phyloP scores from a whole-genome alignment of 2,797 vertebrate genomes.

The Erethizon dorsatum region DNA sequence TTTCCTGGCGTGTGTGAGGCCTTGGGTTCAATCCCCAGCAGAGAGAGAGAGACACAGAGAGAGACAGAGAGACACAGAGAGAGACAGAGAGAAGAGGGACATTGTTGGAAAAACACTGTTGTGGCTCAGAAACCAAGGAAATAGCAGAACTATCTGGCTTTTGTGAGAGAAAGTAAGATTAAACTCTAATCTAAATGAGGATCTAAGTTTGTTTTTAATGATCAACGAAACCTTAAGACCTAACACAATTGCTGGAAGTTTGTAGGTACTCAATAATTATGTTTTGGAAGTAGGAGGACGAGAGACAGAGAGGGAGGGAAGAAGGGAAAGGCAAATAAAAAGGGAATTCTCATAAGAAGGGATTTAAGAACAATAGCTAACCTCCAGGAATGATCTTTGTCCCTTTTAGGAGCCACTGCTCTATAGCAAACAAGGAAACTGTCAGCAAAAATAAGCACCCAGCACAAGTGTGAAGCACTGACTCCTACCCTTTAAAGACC shows the following conservation, averaged over 20 bases:
- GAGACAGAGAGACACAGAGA: background rate
- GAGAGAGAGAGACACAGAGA: background rate
- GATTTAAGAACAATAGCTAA: background rate
- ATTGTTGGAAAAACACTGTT: background rate
- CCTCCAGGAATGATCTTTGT: conserved; percentile 52
- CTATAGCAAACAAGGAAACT: conserved; percentile 50
- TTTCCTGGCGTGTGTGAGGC: background rate
- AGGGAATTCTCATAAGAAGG: conserved; percentile 41
- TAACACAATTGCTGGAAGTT: background rate
- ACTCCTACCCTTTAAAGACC: conserved; percentile 68
- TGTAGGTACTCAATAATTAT: background rate
- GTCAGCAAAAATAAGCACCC: conserved; percentile 65
- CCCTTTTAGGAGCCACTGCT: conserved; percentile 52
- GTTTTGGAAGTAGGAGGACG: background rate
- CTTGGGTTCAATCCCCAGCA: background rate
- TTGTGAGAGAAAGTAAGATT: background rate
- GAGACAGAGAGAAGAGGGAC: background rate
- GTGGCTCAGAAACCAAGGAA: background rate
- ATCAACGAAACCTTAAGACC: background rate
- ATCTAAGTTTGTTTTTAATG: background rate
- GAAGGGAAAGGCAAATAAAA: background rate
- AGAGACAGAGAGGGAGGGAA: accelerated
- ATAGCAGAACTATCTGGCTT: background rate
- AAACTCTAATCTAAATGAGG: background rate
- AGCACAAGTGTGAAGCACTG: conserved; percentile 7